A percentile compares a stretch with the other conserved stretches of the same genome.
phyloP scores from a whole-genome alignment of 1,140 invertebrate genomes.

The Rhizoglyphus robini region DNA sequence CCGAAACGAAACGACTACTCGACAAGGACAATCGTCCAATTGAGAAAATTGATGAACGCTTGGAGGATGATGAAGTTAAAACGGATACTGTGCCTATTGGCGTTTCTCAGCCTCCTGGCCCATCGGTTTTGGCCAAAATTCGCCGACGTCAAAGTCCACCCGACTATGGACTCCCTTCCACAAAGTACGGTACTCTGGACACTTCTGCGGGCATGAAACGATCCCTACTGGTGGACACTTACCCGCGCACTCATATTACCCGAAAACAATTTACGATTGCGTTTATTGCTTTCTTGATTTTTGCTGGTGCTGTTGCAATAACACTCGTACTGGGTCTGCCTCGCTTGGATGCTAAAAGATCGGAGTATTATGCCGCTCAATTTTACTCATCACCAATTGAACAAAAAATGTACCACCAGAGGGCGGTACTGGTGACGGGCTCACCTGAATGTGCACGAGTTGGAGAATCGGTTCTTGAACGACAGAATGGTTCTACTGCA shows the following conservation, averaged over 20 bases:
- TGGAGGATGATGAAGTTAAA: not conserved
- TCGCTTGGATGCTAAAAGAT: constrained; percentile 2
- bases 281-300: not conserved
- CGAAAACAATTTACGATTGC: constrained; percentile 12
- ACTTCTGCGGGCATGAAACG: not conserved
- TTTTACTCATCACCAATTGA: not conserved
- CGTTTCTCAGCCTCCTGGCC: not conserved
- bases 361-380: not conserved
- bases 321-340: constrained; percentile 11
- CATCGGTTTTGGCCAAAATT: constrained; percentile 8
- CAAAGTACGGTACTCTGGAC: not conserved
- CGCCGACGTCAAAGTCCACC: not conserved
- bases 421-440: not conserved
- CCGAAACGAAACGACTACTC: not conserved
- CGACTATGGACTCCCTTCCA: too few relatives aligned
- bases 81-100: too few relatives aligned
- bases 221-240: not conserved
- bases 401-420: not conserved
- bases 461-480: not conserved
- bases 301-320: not conserved
- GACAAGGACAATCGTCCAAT: not conserved
- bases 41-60: not conserved
- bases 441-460: not conserved
- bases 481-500: constrained; percentile 1
- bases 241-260: not conserved